Evolutionary conservation across 2,888 invertebrate species (phyloP), one percentile per base, ranked within the genome.

Genomic region (Tetrapedia diversipes): DNA sequence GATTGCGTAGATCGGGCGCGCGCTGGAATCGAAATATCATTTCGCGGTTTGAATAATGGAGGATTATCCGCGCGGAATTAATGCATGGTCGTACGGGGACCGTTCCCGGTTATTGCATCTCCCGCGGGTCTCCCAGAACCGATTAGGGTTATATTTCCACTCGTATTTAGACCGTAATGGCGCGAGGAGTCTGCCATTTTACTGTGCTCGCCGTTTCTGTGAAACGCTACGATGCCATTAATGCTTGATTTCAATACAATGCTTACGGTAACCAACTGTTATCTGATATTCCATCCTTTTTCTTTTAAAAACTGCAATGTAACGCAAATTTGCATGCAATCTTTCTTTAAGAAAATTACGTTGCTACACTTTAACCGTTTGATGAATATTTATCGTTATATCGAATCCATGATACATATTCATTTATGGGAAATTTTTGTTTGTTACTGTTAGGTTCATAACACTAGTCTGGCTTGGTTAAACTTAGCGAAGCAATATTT

Each of bases 41-140:
- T 87, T 83, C 79, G 76, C 70, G 77, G 82, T 77, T 84, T 86
- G 84, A 87, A 86, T 86, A 87, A 88, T 87, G 81, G 86, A 87
- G 85, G 87, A 87, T 88, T 81, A 87, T 82, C 86, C 83, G 78
- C 74, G 61, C 54, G 83, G 79, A 87, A 88, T 82, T 86, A 83
- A 87, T 88, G 84, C 82, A 79, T 75, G 81, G 71, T 54, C 77
- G 69, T 76, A 77, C 67, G 63, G 79, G 74, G 78, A 74, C 54
- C 74, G 69, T 68, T 77, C 70, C 32, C 82, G 79, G 82, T 86
- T 82, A 86, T 80, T 83, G 79, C 78, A 64, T 72, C 66, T 68
- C 74, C 67, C 75, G 47, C 56, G 71, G 71, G 66, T 74, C 61
- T 68, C 57, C 56, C 51, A 59, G 68, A 78, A 68, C 76, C 79